These are phyloP conservation scores for Hippocampus zosterae DNA, from an alignment of 2,113 vertebrate species.

Conservation along the genomic window DNA sequence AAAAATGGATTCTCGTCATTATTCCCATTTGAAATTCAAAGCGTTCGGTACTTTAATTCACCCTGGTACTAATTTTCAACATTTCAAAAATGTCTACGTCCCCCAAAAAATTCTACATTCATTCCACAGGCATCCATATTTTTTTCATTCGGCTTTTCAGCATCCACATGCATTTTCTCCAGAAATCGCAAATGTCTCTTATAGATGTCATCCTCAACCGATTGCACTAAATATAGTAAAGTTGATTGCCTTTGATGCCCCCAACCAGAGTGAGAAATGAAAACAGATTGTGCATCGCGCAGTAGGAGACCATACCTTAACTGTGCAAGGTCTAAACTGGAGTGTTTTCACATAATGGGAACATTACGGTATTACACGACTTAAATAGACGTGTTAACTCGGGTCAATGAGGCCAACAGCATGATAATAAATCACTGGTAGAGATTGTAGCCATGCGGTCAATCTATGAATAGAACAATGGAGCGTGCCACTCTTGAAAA, in stretches of 20 bases:
- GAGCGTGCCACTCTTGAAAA: not conserved
- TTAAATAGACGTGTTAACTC: not conserved
- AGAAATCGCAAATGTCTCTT: too few species aligned
- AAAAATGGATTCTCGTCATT: too few species aligned
- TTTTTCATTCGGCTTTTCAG: too few species aligned
- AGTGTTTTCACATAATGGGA: not conserved
- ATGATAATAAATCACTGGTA: conserved; percentile 11
- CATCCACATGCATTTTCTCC: too few species aligned
- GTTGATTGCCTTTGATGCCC: not conserved
- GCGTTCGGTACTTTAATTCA: too few species aligned
- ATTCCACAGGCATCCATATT: too few species aligned
- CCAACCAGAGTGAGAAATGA: too few species aligned
- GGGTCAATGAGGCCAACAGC: not conserved
- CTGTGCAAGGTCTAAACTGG: not conserved
- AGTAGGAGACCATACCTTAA: not conserved
- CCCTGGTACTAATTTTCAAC: too few species aligned
- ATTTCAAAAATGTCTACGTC: too few species aligned
- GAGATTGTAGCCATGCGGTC: conserved; percentile 33
- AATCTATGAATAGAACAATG: conserved; percentile 37
- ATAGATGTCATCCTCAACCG: not conserved
- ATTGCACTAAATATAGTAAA: not conserved
- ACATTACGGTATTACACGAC: not conserved
- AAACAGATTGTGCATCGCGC: too few species aligned
- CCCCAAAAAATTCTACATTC: too few species aligned
- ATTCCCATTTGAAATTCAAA: too few species aligned